Evolutionary conservation across 2,113 vertebrate genomes (phyloP).

Genomic region (Bagarius yarrelli): DNA sequence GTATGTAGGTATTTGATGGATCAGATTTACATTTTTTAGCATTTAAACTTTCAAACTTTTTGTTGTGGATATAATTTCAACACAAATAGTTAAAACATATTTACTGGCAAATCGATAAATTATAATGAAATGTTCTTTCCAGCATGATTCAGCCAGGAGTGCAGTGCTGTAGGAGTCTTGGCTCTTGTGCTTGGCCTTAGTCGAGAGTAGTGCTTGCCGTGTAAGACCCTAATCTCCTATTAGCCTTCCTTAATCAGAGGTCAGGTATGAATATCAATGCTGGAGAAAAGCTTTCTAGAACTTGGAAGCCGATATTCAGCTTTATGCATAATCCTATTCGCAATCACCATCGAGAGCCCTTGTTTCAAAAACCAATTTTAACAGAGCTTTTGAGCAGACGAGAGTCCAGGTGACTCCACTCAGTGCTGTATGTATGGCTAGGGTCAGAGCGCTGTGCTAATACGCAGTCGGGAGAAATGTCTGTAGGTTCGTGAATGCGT

Average conservation of each 20-base stretch:
- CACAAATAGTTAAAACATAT: background rate
- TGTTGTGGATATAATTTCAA: background rate
- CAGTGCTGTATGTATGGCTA: background rate
- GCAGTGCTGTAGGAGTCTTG: slow-evolving; percentile 1
- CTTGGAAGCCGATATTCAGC: background rate
- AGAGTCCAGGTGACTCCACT: slow-evolving; percentile 11
- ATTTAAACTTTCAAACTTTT: background rate
- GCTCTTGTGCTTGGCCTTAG: background rate
- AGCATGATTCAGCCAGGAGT: background rate
- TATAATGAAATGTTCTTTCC: background rate
- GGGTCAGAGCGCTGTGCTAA: background rate
- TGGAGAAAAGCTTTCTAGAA: slow-evolving; percentile 6
- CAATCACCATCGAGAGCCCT: slow-evolving; percentile 23
- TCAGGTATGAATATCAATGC: slow-evolving; percentile 31
- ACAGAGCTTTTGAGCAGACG: background rate
- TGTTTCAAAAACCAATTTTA: slow-evolving; percentile 31
- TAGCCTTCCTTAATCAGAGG: slow-evolving; percentile 3
- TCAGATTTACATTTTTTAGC: no score
- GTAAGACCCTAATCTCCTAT: slow-evolving; percentile 22
- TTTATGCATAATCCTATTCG: slow-evolving; percentile 20
- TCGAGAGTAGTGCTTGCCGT: slow-evolving; percentile 12
- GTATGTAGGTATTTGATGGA: no score
- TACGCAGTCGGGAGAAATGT: background rate
- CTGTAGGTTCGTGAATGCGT: slow-evolving; percentile 3
- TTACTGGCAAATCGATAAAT: background rate